Conservation (phyloP, 2,113 vertebrate species). For the Dendropsophus ebraccatus region DNA sequence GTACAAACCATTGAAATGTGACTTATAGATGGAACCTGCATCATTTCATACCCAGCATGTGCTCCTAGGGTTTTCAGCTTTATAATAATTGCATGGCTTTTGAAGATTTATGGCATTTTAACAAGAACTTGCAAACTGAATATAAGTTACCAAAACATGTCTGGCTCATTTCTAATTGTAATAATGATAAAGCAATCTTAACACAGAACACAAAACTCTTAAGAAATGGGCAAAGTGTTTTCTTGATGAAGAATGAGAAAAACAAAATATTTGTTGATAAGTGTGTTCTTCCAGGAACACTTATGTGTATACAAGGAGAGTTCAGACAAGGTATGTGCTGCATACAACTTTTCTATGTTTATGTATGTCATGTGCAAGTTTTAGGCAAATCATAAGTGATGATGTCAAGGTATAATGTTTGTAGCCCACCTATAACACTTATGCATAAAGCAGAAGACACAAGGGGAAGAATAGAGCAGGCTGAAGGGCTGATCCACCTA, state of each 20-base stretch:
- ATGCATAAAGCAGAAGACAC: too few species aligned
- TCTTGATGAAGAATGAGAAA: background rate
- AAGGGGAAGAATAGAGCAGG: too few species aligned
- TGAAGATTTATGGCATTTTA: constrained; percentile 32
- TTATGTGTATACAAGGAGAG: background rate
- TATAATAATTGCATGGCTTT: constrained; percentile 35
- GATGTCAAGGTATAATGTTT: background rate
- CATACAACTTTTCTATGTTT: background rate
- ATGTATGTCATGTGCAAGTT: background rate
- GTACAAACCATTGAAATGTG: constrained; percentile 38
- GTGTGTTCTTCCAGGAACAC: background rate
- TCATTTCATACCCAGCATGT: constrained; percentile 40
- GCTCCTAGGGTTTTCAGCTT: constrained; percentile 18
- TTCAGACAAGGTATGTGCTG: background rate
- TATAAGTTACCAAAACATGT: constrained; percentile 38
- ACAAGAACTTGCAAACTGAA: constrained; percentile 5
- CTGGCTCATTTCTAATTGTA: constrained; percentile 26
- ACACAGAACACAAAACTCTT: constrained; percentile 27
- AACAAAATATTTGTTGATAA: background rate
- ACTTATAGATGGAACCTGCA: constrained; percentile 36
- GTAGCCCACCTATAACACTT: too few species aligned
- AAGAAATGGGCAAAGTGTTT: constrained; percentile 27
- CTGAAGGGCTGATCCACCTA: too few species aligned
- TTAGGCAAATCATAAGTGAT: background rate
- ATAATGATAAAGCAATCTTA: constrained; percentile 28